Base-by-base conservation (phyloP, 2,888 invertebrate genomes). In the Scrobipalpa costella region DNA sequence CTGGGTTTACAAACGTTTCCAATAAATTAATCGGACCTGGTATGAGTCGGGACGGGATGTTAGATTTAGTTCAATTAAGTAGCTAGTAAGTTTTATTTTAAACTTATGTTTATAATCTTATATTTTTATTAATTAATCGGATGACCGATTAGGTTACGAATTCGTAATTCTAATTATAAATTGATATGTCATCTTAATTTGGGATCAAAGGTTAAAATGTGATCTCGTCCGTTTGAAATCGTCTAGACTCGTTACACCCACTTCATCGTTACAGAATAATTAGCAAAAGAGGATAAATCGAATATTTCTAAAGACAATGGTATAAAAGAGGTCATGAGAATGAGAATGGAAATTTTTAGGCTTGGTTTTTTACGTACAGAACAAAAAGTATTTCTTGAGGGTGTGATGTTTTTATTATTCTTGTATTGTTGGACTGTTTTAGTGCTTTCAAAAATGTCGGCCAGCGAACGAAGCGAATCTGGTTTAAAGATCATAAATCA, bases 401-500 rank as follows among this genome's bases (percentile, higher is more conserved):
- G n/a, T n/a, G n/a, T n/a, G n/a, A n/a, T n/a, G n/a, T n/a, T n/a
- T n/a, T n/a, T n/a, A n/a, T 49, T 49, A 7, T 49, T 17, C 7
- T 11, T 21, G 11, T 7, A 33, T 55, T 27, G 13, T 55, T 34
- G 5, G 11, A 6, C 33, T 13, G 55, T 57, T 57, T 36, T 13
- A 36, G 38, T 57, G 19, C 38, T 38, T 57, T 57, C 36, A 57
- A 15, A 27, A 11, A 60, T 49, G 13, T 60, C 59, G 47, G 49
- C 9, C 49, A 49, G 33, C 27, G 44, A 21, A 40, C 40, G 21
- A 44, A n/a, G 8, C 33, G 34, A 34, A 58, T 47, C 33, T 7
- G 50, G 34, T 50, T 66, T 55, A 47, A n/a, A 34, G 47, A 59
- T 55, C 64, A 65, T 69, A 69, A 71, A 69, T 68, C 68, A 69